A percentile compares a stretch with the other conserved stretches of the same genome.
These are phyloP conservation scores for Cryptosula pallasiana DNA, from an alignment of 2,888 invertebrate genomes.

Conservation along the genomic window DNA sequence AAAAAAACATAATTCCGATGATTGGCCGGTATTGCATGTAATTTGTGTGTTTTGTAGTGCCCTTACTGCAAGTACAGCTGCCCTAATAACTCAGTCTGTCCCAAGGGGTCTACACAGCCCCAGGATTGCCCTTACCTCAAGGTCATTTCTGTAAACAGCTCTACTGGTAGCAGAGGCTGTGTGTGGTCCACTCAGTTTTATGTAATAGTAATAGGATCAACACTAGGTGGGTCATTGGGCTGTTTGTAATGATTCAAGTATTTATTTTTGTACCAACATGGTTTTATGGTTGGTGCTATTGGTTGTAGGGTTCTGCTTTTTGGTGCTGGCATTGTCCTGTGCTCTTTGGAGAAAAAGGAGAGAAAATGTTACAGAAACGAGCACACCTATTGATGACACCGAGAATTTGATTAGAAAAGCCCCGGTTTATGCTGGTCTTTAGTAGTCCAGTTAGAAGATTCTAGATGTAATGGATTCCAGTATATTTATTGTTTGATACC, in stretches of 20 bases:
- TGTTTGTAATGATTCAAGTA: no score
- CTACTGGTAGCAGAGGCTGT: neutral
- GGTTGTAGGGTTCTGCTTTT: neutral
- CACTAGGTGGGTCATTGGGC: neutral
- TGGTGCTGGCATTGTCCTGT: neutral
- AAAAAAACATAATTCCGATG: no score
- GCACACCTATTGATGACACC: neutral
- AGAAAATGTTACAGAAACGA: neutral
- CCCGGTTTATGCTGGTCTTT: neutral
- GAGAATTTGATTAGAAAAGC: neutral
- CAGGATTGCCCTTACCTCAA: neutral
- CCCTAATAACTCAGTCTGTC: neutral
- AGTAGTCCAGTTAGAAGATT: no score
- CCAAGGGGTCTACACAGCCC: neutral
- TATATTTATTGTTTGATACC: no score
- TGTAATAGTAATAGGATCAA: neutral
- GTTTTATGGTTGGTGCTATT: no score
- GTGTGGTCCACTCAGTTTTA: conserved; percentile 10
- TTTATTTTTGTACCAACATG: no score
- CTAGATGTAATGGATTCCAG: no score
- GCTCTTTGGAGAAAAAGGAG: neutral
- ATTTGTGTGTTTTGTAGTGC: no score
- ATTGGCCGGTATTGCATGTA: no score
- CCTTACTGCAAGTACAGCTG: neutral
- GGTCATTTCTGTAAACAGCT: neutral